Evolutionary conservation across 2,797 vertebrate genomes (phyloP).

Genomic region (Garrulus glandarius): DNA sequence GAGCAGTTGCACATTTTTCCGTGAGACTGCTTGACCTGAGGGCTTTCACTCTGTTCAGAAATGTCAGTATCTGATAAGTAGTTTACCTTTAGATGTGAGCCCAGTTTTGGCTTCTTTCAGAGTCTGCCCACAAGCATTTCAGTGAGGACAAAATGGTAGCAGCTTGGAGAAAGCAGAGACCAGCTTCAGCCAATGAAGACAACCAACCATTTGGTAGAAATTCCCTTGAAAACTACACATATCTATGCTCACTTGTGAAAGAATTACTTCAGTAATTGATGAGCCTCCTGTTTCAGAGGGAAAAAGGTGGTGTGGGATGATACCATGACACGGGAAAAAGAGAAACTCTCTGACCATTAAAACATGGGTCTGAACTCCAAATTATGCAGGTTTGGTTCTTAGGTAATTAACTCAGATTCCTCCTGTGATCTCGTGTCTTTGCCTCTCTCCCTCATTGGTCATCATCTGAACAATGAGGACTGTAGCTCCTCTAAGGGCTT

Average conservation of each 20-base stretch:
- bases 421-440: not conserved
- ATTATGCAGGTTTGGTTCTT: not conserved
- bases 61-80: not conserved
- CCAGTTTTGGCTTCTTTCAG: not conserved
- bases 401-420: not conserved
- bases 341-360: not conserved
- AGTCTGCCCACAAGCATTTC: not conserved
- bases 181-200: not conserved
- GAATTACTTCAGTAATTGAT: not conserved
- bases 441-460: not conserved
- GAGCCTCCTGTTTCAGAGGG: not conserved
- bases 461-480: not conserved
- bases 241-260: not conserved
- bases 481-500: not conserved
- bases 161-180: not conserved
- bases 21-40: not conserved
- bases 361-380: not conserved
- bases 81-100: not conserved
- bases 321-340: not conserved
- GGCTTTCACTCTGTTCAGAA: not conserved
- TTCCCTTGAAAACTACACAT: not conserved
- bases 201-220: fast-evolving
- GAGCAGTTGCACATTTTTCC: not conserved
- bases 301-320: fast-evolving
- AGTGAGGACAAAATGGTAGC: not conserved